These are phyloP conservation scores for Pantherophis alleghaniensis DNA, from an alignment of 2,797 vertebrate species.

Conservation along the genomic window DNA sequence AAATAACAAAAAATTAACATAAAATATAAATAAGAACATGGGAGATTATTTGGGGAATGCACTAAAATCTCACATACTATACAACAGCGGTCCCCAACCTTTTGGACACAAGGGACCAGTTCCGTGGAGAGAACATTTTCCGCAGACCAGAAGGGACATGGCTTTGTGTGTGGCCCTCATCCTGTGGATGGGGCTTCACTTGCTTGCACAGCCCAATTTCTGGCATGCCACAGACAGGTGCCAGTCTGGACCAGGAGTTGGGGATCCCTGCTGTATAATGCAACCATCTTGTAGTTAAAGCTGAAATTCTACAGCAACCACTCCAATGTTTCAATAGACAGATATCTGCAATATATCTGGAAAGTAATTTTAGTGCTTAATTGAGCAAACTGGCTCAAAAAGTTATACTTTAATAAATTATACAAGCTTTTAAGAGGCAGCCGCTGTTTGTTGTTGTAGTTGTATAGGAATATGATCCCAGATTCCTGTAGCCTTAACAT, in stretches of 20 bases:
- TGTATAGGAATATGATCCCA: background rate
- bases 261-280: background rate
- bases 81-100: background rate
- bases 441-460: background rate
- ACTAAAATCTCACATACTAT: background rate
- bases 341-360: background rate
- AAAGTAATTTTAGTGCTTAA: background rate
- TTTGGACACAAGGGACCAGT: background rate
- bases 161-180: background rate
- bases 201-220: background rate
- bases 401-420: background rate
- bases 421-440: background rate
- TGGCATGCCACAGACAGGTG: background rate
- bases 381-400: background rate
- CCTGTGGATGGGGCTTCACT: background rate
- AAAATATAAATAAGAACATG: background rate
- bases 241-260: background rate
- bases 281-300: background rate
- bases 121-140: background rate
- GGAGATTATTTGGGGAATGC: background rate
- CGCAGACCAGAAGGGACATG: accelerated
- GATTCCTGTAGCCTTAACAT: background rate
- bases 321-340: background rate
- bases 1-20: background rate
- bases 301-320: background rate